phyloP scores from a whole-genome alignment of 1,140 invertebrate genomes.

The Zaprionus tsacasi region DNA sequence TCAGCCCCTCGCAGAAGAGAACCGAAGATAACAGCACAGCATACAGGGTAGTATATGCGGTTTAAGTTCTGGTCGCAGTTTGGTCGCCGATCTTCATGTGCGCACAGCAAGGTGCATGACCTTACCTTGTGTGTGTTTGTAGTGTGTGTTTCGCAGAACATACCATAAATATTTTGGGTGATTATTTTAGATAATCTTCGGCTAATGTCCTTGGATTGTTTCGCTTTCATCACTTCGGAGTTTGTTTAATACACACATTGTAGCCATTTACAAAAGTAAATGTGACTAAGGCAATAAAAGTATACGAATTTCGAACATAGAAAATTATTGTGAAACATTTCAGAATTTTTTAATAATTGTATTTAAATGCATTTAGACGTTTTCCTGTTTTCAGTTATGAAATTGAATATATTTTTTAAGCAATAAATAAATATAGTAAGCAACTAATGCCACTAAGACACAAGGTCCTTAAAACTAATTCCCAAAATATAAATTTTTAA shows the following conservation, averaged over 20 bases:
- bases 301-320: background rate
- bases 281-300: constrained; percentile 9
- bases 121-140: constrained; percentile 42
- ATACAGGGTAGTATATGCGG: constrained; percentile 60
- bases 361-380: no score
- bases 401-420: no score
- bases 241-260: background rate
- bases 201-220: constrained; percentile 75
- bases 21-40: constrained; percentile 9
- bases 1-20: constrained; percentile 37
- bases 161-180: constrained; percentile 81
- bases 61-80: constrained; percentile 77
- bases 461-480: background rate
- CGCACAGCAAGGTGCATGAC: constrained; percentile 75
- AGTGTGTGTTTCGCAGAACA: constrained; percentile 72
- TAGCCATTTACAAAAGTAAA: background rate
- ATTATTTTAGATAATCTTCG: constrained; percentile 82
- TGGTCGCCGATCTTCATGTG: constrained; percentile 73
- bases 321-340: background rate
- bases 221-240: constrained; percentile 14
- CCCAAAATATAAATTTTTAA: no score
- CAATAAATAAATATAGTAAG: no score
- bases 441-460: no score
- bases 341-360: background rate
- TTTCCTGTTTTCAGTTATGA: no score